These are phyloP conservation scores for Temnothorax curvispinosus DNA, from an alignment of 1,140 invertebrate genomes.

Conservation along the genomic window DNA sequence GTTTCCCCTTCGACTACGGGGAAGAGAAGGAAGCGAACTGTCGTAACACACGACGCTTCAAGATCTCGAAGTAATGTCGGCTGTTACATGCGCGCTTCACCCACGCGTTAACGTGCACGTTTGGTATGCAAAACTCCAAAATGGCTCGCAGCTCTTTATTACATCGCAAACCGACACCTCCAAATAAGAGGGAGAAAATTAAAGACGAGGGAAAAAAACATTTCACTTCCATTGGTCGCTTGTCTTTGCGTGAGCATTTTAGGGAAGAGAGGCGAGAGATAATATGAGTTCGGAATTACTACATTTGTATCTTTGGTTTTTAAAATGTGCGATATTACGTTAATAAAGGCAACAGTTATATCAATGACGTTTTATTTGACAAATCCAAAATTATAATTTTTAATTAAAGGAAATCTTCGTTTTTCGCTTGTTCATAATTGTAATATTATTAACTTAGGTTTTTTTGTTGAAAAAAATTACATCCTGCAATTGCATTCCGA, in stretches of 20 bases:
- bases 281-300: not conserved
- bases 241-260: not conserved
- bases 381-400: not conserved
- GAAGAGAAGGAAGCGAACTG: constrained; percentile 28
- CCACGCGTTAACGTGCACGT: constrained; percentile 34
- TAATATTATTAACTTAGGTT: not conserved
- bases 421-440: not conserved
- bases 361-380: not conserved
- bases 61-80: constrained; percentile 30
- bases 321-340: not conserved
- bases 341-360: not conserved
- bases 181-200: not conserved
- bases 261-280: not conserved
- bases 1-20: constrained; percentile 53
- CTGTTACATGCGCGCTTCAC: not conserved
- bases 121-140: constrained; percentile 11
- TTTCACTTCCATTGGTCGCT: not conserved
- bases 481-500: not conserved
- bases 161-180: constrained; percentile 2
- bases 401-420: not conserved
- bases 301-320: not conserved
- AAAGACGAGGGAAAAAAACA: not conserved
- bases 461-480: not conserved
- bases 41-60: constrained; percentile 24
- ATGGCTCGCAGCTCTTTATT: constrained; percentile 26